Evolutionary conservation across 2,113 vertebrate species (phyloP).

Genomic region (Athene cunicularia): DNA sequence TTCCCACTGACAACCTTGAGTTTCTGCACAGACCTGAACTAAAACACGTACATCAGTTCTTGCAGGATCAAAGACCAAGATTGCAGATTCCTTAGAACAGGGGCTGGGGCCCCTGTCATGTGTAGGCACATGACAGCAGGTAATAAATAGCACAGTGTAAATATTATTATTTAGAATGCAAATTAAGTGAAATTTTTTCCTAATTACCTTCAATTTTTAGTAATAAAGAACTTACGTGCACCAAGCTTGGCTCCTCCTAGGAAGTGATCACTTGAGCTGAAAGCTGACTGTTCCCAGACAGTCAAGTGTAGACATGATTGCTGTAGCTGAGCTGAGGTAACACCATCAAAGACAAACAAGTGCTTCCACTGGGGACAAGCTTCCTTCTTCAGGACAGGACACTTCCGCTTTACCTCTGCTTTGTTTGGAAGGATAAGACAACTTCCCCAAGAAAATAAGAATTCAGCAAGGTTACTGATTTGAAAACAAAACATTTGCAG

Average conservation of each 20-base stretch:
- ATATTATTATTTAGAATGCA: not conserved
- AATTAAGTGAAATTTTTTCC: not conserved
- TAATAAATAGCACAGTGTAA: not conserved
- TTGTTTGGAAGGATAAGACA: conserved; percentile 72
- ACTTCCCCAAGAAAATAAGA: conserved; percentile 25
- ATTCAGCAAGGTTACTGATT: not conserved
- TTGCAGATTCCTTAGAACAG: not conserved
- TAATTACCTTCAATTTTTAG: not conserved
- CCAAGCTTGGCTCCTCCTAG: conserved; percentile 67
- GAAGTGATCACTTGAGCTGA: conserved; percentile 52
- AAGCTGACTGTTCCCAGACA: conserved; percentile 71
- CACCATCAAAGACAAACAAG: conserved; percentile 73
- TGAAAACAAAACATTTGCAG: not conserved
- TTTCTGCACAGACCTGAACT: not conserved
- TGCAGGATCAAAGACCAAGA: not conserved
- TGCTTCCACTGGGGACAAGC: conserved; percentile 74
- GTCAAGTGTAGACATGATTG: conserved; percentile 71
- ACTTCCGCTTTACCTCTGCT: conserved; percentile 52
- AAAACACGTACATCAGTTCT: not conserved
- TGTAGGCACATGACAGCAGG: not conserved
- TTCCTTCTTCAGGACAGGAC: conserved; percentile 71
- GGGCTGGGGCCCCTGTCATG: no score
- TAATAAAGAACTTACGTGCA: conserved; percentile 52
- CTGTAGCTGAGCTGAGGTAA: conserved; percentile 64
- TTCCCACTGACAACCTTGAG: not conserved